A percentile compares a stretch with the other conserved stretches of the same genome.
Conservation (phyloP, 2,797 vertebrate genomes). For the Phylloscopus collybita region DNA sequence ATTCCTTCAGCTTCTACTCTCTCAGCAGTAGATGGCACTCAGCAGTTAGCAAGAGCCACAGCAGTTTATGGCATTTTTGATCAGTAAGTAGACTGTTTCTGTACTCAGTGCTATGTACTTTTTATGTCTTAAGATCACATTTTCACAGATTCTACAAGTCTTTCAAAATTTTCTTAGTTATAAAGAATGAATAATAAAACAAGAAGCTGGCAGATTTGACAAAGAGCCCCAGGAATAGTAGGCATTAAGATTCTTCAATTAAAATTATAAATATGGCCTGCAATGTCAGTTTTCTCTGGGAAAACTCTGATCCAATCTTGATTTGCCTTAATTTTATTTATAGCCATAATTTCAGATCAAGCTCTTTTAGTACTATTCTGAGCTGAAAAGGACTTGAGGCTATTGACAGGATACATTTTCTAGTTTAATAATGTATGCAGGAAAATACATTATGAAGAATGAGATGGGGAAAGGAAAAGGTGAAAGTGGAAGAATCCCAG, state of each 20-base stretch:
- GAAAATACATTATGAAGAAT: neutral
- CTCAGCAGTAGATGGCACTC: conserved; percentile 68
- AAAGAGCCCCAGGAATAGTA: neutral
- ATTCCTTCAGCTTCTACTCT: neutral
- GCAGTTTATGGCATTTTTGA: neutral
- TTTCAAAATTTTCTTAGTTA: neutral
- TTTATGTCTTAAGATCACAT: neutral
- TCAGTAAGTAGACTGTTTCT: neutral
- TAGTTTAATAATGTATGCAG: neutral
- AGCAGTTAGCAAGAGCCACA: conserved; percentile 1
- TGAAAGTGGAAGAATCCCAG: neutral
- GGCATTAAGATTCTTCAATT: neutral
- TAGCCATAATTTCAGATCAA: neutral
- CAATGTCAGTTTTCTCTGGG: neutral
- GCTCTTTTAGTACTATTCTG: neutral
- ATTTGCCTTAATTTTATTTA: conserved; percentile 5
- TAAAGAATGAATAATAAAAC: neutral
- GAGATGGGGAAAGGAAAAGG: neutral
- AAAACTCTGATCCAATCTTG: neutral
- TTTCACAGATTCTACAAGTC: neutral
- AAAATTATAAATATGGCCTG: neutral
- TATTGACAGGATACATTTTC: neutral
- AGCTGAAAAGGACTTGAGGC: neutral
- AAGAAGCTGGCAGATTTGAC: neutral
- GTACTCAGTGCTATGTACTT: neutral